phyloP scores from a whole-genome alignment of 2,888 invertebrate species.

The Nomada fabriciana region DNA sequence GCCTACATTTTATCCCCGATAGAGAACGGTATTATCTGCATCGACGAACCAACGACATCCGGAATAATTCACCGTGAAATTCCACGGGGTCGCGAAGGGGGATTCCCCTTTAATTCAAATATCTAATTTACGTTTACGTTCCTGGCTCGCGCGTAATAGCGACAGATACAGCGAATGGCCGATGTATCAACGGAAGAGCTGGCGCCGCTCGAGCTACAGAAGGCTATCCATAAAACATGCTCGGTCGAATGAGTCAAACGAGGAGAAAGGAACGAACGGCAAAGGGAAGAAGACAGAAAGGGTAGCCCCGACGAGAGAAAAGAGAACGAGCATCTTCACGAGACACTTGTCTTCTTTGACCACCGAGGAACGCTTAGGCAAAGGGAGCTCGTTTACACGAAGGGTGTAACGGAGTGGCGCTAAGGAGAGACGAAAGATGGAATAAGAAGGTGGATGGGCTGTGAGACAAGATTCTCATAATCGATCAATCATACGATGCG shows the following conservation, averaged over 20 bases:
- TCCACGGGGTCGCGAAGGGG: background rate
- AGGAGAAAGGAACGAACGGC: slow-evolving; percentile 15
- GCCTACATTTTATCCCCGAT: slow-evolving; percentile 51
- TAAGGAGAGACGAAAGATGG: slow-evolving; percentile 23
- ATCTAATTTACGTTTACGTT: slow-evolving; percentile 54
- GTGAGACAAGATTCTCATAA: slow-evolving; percentile 17
- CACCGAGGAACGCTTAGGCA: slow-evolving; percentile 55
- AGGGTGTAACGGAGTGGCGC: slow-evolving; percentile 42
- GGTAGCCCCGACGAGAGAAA: slow-evolving; percentile 43
- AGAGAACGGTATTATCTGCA: slow-evolving; percentile 47
- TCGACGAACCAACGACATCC: slow-evolving; percentile 47
- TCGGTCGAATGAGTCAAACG: slow-evolving; percentile 37
- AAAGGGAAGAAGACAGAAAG: slow-evolving; percentile 29
- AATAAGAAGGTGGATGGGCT: slow-evolving; percentile 37
- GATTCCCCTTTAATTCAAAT: slow-evolving; percentile 41
- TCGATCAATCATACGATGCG: background rate
- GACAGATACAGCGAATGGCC: slow-evolving; percentile 25
- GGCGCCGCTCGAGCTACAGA: slow-evolving; percentile 69
- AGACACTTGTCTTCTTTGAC: slow-evolving; percentile 56
- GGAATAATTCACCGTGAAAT: slow-evolving; percentile 57
- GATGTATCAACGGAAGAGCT: slow-evolving; percentile 47
- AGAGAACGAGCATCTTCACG: slow-evolving; percentile 58
- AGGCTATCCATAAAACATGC: slow-evolving; percentile 76
- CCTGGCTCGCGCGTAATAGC: slow-evolving; percentile 23
- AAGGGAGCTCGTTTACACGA: slow-evolving; percentile 55